Evolutionary conservation across 37 sponge, comb jelly and placozoan species (phyloP).

Genomic region (Tethya wilhelma): DNA sequence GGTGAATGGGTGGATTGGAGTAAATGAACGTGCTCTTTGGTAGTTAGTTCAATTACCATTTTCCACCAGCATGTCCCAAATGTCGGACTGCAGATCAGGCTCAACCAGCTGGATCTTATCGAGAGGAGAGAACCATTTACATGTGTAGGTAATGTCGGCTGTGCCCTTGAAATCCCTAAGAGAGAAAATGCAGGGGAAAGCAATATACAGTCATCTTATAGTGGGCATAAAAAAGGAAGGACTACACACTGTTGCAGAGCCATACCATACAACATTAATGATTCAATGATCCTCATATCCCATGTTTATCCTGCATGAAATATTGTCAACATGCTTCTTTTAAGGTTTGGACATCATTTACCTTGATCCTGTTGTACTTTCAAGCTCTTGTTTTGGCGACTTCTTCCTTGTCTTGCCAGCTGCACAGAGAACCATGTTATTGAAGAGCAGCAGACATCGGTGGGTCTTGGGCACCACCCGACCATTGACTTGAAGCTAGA

Average conservation of each 20-base stretch:
- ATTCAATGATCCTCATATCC: too few relatives aligned
- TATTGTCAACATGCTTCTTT: too few relatives aligned
- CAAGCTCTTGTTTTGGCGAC: slow-evolving; percentile 8
- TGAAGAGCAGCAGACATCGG: slow-evolving; percentile 60
- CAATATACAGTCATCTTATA: background rate
- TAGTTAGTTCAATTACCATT: too few relatives aligned
- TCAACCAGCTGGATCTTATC: slow-evolving; percentile 34
- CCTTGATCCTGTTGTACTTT: slow-evolving; percentile 22
- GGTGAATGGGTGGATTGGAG: too few relatives aligned
- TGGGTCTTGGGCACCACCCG: slow-evolving; percentile 36
- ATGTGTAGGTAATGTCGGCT: slow-evolving; percentile 15
- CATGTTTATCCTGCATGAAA: too few relatives aligned
- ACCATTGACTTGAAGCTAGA: slow-evolving; percentile 19
- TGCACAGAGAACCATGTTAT: slow-evolving; percentile 69
- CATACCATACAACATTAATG: too few relatives aligned
- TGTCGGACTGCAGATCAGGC: slow-evolving; percentile 50
- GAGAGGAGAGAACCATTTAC: slow-evolving; percentile 58
- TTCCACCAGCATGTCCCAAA: slow-evolving; percentile 33
- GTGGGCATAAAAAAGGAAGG: background rate
- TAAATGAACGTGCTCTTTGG: too few relatives aligned
- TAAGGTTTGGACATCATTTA: too few relatives aligned
- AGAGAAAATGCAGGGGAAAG: background rate
- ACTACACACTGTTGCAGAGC: too few relatives aligned
- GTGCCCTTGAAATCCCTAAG: slow-evolving; percentile 13
- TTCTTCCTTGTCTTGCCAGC: slow-evolving; percentile 9